A percentile compares a stretch with the other conserved stretches of the same genome.
Conservation (phyloP, 2,888 invertebrate genomes). For the Sinelater perroti region DNA sequence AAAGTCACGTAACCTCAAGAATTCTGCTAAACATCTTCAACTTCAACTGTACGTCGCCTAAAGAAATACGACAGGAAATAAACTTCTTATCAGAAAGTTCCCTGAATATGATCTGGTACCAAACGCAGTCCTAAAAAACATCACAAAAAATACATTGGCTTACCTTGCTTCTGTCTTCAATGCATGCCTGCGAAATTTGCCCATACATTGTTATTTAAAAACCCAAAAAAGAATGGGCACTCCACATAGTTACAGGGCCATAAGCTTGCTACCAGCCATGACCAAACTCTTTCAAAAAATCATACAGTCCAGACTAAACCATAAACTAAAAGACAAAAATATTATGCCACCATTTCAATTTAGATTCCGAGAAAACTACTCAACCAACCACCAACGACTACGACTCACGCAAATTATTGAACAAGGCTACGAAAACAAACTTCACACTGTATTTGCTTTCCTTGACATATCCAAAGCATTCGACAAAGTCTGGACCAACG, state of each 20-base stretch:
- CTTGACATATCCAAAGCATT: not conserved
- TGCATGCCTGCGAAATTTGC: constrained; percentile 1
- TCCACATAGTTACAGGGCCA: constrained; percentile 1
- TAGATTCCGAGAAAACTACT: constrained; percentile 1
- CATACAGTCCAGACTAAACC: not conserved
- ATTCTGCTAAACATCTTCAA: too few relatives aligned
- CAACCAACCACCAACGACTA: not conserved
- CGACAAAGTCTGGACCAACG: not conserved
- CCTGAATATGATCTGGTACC: not conserved
- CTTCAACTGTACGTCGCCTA: too few relatives aligned
- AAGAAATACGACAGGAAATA: too few relatives aligned
- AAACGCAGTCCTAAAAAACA: not conserved
- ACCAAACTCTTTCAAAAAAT: not conserved
- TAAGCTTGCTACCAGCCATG: not conserved
- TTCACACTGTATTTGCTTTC: not conserved
- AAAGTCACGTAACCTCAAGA: too few relatives aligned
- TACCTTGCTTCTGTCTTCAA: not conserved
- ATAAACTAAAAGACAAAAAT: not conserved
- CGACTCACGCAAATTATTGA: not conserved
- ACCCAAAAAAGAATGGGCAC: constrained; percentile 3
- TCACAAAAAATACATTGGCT: not conserved
- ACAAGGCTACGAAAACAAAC: not conserved
- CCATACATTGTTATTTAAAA: not conserved
- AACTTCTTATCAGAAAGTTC: not conserved
- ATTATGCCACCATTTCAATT: constrained; percentile 4